These are phyloP conservation scores for Lomographa bimaculata DNA, from an alignment of 2,888 invertebrate species.

Conservation along the genomic window DNA sequence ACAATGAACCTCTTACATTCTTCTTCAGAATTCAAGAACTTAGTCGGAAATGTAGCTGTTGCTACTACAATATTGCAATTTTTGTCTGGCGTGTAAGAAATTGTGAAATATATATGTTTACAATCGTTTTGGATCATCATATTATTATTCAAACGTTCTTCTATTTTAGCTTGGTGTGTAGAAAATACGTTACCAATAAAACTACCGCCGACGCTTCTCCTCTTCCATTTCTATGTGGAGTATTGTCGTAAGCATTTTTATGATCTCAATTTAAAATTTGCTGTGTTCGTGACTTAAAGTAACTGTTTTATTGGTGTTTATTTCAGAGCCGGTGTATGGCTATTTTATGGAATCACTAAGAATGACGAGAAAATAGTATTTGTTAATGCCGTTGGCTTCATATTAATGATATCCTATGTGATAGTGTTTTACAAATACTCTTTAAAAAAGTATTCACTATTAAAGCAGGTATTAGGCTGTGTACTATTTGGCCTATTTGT, in stretches of 20 bases:
- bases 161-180: constrained; percentile 88
- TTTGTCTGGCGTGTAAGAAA: constrained; percentile 92
- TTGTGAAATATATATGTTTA: constrained; percentile 5
- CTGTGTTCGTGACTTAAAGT: background rate
- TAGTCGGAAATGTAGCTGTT: constrained; percentile 83
- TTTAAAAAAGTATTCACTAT: constrained; percentile 86
- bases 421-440: constrained; percentile 89
- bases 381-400: constrained; percentile 89
- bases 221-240: constrained; percentile 90
- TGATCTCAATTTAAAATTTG: background rate
- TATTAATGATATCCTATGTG: constrained; percentile 88
- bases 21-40: too few relatives aligned
- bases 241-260: constrained; percentile 85
- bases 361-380: constrained; percentile 87
- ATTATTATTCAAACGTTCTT: background rate
- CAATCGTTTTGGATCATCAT: too few relatives aligned
- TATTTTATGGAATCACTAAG: constrained; percentile 90
- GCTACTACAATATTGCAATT: constrained; percentile 92
- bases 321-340: constrained; percentile 90
- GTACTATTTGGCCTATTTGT: constrained; percentile 78
- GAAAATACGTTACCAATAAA: constrained; percentile 88
- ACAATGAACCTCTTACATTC: too few relatives aligned
- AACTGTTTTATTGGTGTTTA: constrained; percentile 12
- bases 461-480: constrained; percentile 85
- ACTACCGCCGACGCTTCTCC: constrained; percentile 90